Evolutionary conservation across 2,888 invertebrate genomes (phyloP).

Genomic region (Torymus texanus): DNA sequence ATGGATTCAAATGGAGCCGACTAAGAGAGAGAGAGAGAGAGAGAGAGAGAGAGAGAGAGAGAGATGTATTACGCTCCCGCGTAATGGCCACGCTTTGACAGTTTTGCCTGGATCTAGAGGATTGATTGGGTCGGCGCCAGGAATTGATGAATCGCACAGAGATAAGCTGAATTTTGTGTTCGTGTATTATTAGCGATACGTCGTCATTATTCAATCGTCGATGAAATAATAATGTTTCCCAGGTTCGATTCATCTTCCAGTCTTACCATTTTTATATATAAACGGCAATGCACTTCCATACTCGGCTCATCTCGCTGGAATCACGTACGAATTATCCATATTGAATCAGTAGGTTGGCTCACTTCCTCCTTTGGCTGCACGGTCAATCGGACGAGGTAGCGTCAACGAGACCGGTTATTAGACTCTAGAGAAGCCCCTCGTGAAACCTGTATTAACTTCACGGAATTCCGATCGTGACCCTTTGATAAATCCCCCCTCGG

Average conservation of each 20-base stretch:
- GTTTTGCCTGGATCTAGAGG: too few species aligned
- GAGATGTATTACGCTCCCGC: background rate
- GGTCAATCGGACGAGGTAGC: slow-evolving; percentile 1
- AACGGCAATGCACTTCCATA: too few species aligned
- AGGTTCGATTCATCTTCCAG: too few species aligned
- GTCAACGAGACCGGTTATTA: slow-evolving; percentile 30
- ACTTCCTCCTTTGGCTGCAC: slow-evolving; percentile 8
- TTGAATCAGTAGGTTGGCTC: background rate
- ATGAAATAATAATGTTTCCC: too few species aligned
- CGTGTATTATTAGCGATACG: too few species aligned
- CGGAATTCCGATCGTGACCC: slow-evolving; percentile 7
- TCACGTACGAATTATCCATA: slow-evolving; percentile 32
- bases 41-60: background rate
- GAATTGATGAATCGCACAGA: too few species aligned
- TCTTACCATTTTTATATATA: too few species aligned
- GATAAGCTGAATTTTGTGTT: too few species aligned
- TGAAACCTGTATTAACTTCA: slow-evolving; percentile 11
- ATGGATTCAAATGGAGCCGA: background rate
- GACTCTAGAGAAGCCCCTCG: background rate
- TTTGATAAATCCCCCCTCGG: background rate
- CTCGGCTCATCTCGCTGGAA: background rate
- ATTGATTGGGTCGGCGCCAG: too few species aligned
- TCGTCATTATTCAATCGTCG: too few species aligned
- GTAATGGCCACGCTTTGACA: too few species aligned
- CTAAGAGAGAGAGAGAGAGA: background rate